Evolutionary conservation across 35 echinoderm and acorn worm species (phyloP).

Genomic region (Strongylocentrotus purpuratus): DNA sequence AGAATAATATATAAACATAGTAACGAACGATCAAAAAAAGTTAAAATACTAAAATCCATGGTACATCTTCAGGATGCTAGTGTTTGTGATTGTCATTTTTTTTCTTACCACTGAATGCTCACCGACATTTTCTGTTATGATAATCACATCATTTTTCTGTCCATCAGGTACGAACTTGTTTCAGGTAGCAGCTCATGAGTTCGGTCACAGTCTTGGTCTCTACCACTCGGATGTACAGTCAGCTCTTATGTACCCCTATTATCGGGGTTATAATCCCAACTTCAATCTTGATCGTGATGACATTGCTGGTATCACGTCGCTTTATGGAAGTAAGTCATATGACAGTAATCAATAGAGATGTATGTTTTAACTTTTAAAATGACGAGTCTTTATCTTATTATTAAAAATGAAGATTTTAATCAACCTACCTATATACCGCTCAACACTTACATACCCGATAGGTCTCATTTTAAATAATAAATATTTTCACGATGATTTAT

Average conservation of each 20-base stretch:
- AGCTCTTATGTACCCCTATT: conserved; percentile 69
- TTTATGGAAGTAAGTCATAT: conserved; percentile 62
- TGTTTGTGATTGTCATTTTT: no score
- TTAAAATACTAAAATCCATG: no score
- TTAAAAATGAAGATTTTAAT: background rate
- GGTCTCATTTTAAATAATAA: no score
- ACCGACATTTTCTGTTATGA: background rate
- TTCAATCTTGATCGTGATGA: conserved; percentile 66
- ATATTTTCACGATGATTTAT: no score
- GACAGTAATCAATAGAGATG: background rate
- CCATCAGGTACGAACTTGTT: conserved; percentile 72
- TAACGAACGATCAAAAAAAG: no score
- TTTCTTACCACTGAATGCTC: no score
- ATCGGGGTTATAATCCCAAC: conserved; percentile 65
- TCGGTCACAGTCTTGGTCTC: conserved; percentile 66
- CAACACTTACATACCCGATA: no score
- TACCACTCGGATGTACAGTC: conserved; percentile 61
- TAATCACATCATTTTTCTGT: background rate
- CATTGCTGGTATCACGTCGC: conserved; percentile 62
- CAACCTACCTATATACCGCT: no score
- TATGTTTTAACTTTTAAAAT: background rate
- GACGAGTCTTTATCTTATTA: no score
- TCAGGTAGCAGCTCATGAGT: conserved; percentile 77
- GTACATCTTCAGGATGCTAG: no score
- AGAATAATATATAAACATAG: no score